Evolutionary conservation across 2,113 vertebrate genomes (phyloP).

Genomic region (Thamnophis sirtalis): DNA sequence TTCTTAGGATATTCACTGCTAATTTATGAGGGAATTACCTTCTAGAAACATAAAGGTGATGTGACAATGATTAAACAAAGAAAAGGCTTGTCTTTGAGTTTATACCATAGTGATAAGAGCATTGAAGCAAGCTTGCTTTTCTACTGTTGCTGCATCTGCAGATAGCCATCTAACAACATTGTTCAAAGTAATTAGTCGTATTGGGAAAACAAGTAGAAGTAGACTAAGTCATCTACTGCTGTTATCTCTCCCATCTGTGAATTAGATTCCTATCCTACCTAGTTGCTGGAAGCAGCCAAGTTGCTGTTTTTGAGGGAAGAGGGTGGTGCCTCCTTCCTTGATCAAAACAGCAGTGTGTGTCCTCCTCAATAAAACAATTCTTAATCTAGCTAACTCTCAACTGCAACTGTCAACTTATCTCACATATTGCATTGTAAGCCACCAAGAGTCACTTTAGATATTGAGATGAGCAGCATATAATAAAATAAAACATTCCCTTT

Average conservation of each 20-base stretch:
- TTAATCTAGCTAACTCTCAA: not conserved
- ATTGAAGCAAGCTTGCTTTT: not conserved
- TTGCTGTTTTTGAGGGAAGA: not conserved
- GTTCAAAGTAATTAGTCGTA: not conserved
- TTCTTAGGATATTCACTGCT: not conserved
- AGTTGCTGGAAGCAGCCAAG: not conserved
- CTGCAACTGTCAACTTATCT: not conserved
- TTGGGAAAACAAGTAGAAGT: not conserved
- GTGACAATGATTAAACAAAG: not conserved
- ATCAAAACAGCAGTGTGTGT: not conserved
- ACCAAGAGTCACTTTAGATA: too few species aligned
- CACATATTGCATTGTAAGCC: not conserved
- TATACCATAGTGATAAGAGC: not conserved
- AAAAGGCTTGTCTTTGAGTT: not conserved
- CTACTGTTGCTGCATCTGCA: not conserved
- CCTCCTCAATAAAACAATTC: not conserved
- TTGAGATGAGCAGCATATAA: too few species aligned
- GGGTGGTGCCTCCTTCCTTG: not conserved
- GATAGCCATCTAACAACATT: not conserved
- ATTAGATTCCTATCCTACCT: not conserved
- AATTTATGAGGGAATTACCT: not conserved
- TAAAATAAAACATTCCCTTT: not conserved
- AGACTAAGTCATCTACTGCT: not conserved
- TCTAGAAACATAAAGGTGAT: not conserved
- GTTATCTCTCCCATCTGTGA: not conserved